Evolutionary conservation across 2,888 invertebrate species (phyloP).

Genomic region (Leucoptera coffeella): DNA sequence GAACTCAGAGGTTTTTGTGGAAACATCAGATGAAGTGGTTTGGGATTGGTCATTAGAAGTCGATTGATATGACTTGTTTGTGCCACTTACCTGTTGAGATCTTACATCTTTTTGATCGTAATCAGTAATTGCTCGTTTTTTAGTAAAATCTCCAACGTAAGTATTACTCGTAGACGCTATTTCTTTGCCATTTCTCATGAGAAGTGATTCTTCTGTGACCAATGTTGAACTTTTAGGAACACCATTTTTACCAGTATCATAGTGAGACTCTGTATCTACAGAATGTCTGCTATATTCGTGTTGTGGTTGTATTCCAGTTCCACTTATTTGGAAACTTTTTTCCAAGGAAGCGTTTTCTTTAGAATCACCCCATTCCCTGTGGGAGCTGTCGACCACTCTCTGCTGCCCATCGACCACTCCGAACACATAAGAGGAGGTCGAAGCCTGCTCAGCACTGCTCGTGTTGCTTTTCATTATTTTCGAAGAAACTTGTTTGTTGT

Average conservation of each 20-base stretch:
- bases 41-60: too few relatives aligned
- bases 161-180: constrained; percentile 32
- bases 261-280: constrained; percentile 48
- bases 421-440: constrained; percentile 57
- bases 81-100: constrained; percentile 17
- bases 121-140: constrained; percentile 23
- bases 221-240: constrained; percentile 34
- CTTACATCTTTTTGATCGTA: constrained; percentile 20
- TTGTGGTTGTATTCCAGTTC: constrained; percentile 50
- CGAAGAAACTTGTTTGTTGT: constrained; percentile 34
- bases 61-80: too few relatives aligned
- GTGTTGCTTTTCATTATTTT: constrained; percentile 51
- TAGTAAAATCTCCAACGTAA: constrained; percentile 38
- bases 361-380: constrained; percentile 53
- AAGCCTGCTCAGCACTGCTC: constrained; percentile 54
- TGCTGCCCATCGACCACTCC: constrained; percentile 60
- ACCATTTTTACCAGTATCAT: constrained; percentile 53
- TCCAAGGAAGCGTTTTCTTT: constrained; percentile 45
- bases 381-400: constrained; percentile 50
- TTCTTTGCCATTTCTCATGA: constrained; percentile 39
- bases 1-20: constrained; percentile 22
- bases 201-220: constrained; percentile 31
- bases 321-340: constrained; percentile 45
- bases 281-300: constrained; percentile 51
- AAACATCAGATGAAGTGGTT: constrained; percentile 17